A percentile compares a stretch with the other conserved stretches of the same genome.
These are phyloP conservation scores for Karalla daura DNA, from an alignment of 2,797 vertebrate genomes.

Conservation along the genomic window DNA sequence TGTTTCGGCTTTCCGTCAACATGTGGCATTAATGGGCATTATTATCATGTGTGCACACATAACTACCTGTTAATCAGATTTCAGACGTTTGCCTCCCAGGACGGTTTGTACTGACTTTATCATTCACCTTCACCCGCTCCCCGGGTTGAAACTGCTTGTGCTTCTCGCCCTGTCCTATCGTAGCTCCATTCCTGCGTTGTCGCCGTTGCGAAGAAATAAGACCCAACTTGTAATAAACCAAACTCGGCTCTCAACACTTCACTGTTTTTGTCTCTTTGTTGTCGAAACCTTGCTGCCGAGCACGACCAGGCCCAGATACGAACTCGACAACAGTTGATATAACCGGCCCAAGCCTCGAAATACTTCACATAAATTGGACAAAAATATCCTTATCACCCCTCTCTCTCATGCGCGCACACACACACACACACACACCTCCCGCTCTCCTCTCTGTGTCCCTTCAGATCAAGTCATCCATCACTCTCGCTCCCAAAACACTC, in stretches of 20 bases:
- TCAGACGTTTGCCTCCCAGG: background rate
- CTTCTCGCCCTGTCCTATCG: background rate
- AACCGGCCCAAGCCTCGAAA: constrained; percentile 68
- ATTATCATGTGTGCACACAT: background rate
- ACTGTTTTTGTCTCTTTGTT: background rate
- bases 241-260: background rate
- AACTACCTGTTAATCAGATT: background rate
- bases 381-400: constrained; percentile 74
- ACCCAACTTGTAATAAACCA: background rate
- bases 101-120: too few relatives aligned
- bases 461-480: constrained; percentile 67
- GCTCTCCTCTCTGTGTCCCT: constrained; percentile 32
- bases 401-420: constrained; percentile 21
- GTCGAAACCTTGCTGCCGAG: constrained; percentile 17
- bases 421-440: constrained; percentile 22
- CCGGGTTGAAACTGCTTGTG: background rate
- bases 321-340: constrained; percentile 44
- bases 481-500: constrained; percentile 69
- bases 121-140: too few relatives aligned
- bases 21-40: too few relatives aligned
- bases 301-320: constrained; percentile 9
- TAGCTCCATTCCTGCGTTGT: background rate
- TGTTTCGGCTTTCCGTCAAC: too few relatives aligned
- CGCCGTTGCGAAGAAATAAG: too few relatives aligned
- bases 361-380: constrained; percentile 67